phyloP scores from a whole-genome alignment of 1,140 invertebrate species.

The Anastrepha obliqua region DNA sequence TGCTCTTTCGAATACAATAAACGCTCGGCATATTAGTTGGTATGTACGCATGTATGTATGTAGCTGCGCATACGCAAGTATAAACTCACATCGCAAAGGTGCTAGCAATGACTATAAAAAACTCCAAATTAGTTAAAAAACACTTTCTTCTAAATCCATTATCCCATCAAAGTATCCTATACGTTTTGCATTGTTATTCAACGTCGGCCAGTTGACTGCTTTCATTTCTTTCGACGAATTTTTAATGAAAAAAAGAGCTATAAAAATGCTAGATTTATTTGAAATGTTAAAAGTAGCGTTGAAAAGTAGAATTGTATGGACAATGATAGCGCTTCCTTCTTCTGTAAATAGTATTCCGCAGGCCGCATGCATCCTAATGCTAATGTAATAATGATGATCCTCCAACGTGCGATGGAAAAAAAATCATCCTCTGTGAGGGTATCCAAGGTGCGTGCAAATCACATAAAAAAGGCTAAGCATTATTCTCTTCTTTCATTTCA shows the following conservation, averaged over 20 bases:
- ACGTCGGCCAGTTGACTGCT: not conserved
- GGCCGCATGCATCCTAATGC: not conserved
- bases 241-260: not conserved
- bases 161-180: not conserved
- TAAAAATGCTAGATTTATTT: not conserved
- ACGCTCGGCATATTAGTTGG: too few relatives aligned
- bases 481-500: not conserved
- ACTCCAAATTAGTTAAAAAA: constrained; percentile 9
- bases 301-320: not conserved
- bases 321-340: constrained; percentile 15
- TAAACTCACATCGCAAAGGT: not conserved
- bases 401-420: not conserved
- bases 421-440: not conserved
- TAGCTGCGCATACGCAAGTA: constrained; percentile 16
- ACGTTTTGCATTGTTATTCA: not conserved
- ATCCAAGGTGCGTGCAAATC: not conserved
- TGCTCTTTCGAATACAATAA: too few relatives aligned
- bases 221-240: not conserved
- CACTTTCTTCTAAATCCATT: not conserved
- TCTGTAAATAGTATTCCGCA: not conserved
- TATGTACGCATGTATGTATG: too few relatives aligned
- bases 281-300: not conserved
- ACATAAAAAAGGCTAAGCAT: not conserved
- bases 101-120: not conserved
- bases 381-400: constrained; percentile 36